Percentiles rank a stretch among this genome's conserved stretches.
Conservation (phyloP, 1,140 invertebrate species). For the Eriocheir sinensis region DNA sequence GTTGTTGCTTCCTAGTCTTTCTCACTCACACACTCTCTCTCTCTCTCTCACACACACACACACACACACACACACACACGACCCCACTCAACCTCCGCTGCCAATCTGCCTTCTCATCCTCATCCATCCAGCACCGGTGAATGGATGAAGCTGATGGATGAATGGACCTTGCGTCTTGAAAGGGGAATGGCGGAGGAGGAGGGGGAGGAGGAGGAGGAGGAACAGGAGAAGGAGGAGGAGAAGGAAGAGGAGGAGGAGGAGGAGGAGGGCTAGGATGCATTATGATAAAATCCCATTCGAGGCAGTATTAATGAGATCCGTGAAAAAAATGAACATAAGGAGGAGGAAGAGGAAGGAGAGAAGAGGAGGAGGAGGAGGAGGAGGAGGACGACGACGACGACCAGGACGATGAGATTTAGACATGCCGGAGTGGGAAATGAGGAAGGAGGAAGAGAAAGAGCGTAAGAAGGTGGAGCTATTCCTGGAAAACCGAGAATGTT, state of each 20-base stretch:
- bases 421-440: background rate
- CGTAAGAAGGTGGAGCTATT: too few relatives aligned
- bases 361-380: too few relatives aligned
- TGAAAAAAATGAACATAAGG: background rate
- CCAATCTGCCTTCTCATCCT: background rate
- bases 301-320: background rate
- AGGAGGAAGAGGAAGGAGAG: background rate
- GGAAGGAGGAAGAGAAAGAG: background rate
- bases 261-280: background rate
- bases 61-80: background rate
- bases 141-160: background rate
- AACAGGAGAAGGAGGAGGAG: background rate
- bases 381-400: too few relatives aligned
- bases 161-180: background rate
- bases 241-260: conserved; percentile 19
- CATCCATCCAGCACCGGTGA: background rate
- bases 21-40: background rate
- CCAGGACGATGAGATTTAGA: too few relatives aligned
- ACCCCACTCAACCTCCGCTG: background rate
- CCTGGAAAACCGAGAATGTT: background rate
- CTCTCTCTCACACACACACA: background rate
- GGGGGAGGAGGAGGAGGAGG: background rate
- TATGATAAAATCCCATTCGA: conserved; percentile 17
- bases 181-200: background rate
- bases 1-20: too few relatives aligned